Percentiles rank a stretch among this genome's conserved stretches.
phyloP scores from a whole-genome alignment of 2,797 vertebrate species.

The Micrastur ruficollis region DNA sequence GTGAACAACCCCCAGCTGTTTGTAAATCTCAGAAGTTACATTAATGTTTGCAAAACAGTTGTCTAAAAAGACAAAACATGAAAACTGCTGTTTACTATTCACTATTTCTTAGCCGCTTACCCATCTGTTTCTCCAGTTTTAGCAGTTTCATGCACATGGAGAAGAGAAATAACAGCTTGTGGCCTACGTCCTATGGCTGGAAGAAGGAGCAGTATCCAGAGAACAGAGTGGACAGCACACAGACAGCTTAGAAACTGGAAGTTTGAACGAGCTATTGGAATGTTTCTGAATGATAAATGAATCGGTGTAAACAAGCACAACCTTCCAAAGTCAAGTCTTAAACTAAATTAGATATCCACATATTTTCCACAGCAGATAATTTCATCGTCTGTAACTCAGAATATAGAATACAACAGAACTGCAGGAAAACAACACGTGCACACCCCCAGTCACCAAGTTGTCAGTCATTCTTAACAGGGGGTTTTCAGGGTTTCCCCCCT shows the following conservation, averaged over 20 bases:
- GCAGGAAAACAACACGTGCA: not conserved
- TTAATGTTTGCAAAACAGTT: not conserved
- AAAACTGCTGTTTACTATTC: not conserved
- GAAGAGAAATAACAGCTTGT: not conserved
- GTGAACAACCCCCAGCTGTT: not conserved
- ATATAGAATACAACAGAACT: not conserved
- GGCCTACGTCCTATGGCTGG: fast-evolving
- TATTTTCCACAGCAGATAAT: not conserved
- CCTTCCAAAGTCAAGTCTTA: not conserved
- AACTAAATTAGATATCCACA: not conserved
- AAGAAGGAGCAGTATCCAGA: not conserved
- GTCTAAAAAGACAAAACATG: not conserved
- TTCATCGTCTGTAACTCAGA: not conserved
- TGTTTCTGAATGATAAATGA: not conserved
- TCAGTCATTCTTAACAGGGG: not conserved
- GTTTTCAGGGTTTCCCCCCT: not conserved
- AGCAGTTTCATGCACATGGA: not conserved
- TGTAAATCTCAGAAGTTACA: not conserved
- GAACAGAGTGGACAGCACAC: fast-evolving
- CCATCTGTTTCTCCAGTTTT: not conserved
- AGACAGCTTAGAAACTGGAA: not conserved
- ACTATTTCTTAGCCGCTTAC: not conserved
- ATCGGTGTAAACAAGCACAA: not conserved
- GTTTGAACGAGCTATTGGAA: not conserved
- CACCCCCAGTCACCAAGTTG: not conserved